Evolutionary conservation across 2,797 vertebrate species (phyloP).

Genomic region (Lepilemur septentrionalis): DNA sequence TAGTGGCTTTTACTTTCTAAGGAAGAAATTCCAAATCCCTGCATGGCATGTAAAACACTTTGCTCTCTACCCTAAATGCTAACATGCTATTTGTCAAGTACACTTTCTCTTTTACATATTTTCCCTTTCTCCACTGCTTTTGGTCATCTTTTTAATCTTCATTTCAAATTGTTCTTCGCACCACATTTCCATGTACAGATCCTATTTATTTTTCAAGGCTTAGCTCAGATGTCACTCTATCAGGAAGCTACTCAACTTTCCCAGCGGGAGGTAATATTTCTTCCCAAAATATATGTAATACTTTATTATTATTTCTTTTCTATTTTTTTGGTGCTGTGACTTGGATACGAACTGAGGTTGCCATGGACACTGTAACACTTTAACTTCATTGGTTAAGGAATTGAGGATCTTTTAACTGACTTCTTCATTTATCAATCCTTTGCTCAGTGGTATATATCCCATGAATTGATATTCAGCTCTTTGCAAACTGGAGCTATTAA

Average conservation of each 20-base stretch:
- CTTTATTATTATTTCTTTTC: background rate
- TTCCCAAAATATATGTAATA: background rate
- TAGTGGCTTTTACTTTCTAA: background rate
- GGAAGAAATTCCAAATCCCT: background rate
- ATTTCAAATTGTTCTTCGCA: background rate
- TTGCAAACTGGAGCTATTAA: background rate
- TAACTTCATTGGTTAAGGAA: background rate
- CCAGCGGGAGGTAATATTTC: background rate
- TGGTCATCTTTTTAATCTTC: background rate
- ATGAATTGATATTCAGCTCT: background rate
- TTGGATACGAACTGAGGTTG: background rate
- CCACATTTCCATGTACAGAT: background rate
- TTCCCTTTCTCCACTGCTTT: background rate
- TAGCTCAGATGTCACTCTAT: background rate
- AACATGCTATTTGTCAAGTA: fast-evolving
- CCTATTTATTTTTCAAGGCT: background rate
- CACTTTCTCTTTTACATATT: background rate
- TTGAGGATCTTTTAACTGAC: background rate
- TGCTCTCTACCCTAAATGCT: background rate
- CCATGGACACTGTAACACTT: background rate
- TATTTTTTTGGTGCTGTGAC: background rate
- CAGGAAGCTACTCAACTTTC: background rate
- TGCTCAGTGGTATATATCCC: background rate
- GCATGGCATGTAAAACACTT: background rate
- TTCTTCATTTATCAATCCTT: background rate